Conservation (phyloP, 2,888 invertebrate genomes). For the Hedychridium roseum region DNA sequence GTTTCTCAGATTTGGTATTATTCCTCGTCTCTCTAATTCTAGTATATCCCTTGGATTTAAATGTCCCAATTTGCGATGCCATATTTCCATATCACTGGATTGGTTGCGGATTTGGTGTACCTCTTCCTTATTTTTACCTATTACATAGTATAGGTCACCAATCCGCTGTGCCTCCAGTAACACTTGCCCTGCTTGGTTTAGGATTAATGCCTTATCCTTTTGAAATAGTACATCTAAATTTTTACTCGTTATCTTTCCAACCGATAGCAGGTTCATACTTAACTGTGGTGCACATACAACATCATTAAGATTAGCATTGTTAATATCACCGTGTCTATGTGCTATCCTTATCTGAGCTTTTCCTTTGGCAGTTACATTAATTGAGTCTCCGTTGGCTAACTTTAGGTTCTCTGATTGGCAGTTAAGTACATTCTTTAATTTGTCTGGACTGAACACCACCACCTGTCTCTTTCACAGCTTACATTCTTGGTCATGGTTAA, state of each 20-base stretch:
- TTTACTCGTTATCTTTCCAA: conserved; percentile 3
- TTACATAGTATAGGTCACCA: conserved; percentile 6
- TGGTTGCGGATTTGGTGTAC: background rate
- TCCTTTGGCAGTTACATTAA: background rate
- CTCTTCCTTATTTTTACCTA: background rate
- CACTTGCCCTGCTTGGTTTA: background rate
- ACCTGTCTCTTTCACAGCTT: background rate
- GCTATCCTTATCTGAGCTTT: background rate
- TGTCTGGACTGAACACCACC: background rate
- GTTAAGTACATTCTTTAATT: background rate
- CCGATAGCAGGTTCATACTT: conserved; percentile 3
- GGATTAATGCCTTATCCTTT: conserved; percentile 1
- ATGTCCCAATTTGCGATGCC: background rate
- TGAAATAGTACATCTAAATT: background rate
- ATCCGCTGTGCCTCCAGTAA: conserved; percentile 4
- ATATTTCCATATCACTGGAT: background rate
- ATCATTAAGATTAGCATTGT: conserved; percentile 2
- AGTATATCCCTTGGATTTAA: background rate
- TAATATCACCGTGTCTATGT: background rate
- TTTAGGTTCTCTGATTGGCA: background rate
- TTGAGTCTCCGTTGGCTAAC: background rate
- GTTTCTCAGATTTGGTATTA: background rate
- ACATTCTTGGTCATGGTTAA: background rate
- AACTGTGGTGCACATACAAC: conserved; percentile 6
- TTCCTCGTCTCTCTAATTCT: background rate